Evolutionary conservation across 1,140 invertebrate species (phyloP).

Genomic region (Popillia japonica): DNA sequence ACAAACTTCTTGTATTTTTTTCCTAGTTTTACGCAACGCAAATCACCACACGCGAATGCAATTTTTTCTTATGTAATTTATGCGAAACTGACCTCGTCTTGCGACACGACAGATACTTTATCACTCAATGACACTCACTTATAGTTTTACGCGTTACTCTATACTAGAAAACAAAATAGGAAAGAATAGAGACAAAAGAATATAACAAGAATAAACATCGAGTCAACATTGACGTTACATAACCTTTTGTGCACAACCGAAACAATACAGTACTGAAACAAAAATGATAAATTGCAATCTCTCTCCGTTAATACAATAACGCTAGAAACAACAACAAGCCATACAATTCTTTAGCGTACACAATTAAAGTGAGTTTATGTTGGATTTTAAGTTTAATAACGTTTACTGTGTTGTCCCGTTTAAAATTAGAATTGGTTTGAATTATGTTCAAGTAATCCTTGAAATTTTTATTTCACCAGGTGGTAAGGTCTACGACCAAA

Average conservation of each 20-base stretch:
- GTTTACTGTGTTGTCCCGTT: no score
- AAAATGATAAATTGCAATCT: conserved; percentile 21
- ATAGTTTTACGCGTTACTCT: not conserved
- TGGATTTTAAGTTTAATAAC: no score
- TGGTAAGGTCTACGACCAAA: no score
- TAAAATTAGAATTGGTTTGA: no score
- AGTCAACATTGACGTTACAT: conserved; percentile 6
- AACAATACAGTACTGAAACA: not conserved
- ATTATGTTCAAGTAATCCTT: no score
- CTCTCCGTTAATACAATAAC: not conserved
- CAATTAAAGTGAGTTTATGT: no score
- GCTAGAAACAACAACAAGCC: not conserved
- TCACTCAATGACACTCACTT: conserved; percentile 16
- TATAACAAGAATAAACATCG: conserved; percentile 20
- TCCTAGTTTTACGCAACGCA: not conserved
- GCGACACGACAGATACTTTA: conserved; percentile 28
- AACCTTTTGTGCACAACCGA: conserved; percentile 1
- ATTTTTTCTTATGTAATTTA: conserved; percentile 8
- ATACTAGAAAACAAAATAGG: not conserved
- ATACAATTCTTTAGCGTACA: not conserved
- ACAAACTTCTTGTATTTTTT: not conserved
- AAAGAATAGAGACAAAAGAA: conserved; percentile 25
- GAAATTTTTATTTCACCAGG: no score
- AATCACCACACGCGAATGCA: not conserved
- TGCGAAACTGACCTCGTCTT: conserved; percentile 4